A percentile compares a stretch with the other conserved stretches of the same genome.
These are phyloP conservation scores for Priapulus caudatus DNA, from an alignment of 2,888 invertebrate genomes.

Conservation along the genomic window DNA sequence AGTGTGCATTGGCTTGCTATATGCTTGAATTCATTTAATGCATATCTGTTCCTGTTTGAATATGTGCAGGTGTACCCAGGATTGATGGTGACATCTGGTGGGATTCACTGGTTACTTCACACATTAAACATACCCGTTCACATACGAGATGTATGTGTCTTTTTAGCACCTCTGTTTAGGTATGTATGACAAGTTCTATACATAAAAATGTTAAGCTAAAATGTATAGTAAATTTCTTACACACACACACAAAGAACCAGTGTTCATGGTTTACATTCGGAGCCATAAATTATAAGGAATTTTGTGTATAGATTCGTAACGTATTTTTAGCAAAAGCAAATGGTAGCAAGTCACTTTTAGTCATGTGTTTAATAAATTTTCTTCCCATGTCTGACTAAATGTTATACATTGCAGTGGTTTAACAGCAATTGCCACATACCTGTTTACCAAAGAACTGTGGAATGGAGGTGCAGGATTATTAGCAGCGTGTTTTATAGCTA, in stretches of 20 bases:
- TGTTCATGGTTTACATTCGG: too few relatives aligned
- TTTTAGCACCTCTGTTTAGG: slow-evolving; percentile 93
- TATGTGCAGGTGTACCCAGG: slow-evolving; percentile 74
- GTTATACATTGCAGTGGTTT: slow-evolving; percentile 59
- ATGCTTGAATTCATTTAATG: not conserved
- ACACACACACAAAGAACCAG: too few relatives aligned
- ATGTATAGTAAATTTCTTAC: too few relatives aligned
- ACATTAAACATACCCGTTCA: slow-evolving; percentile 89
- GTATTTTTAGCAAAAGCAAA: too few relatives aligned
- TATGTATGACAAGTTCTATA: too few relatives aligned
- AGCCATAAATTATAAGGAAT: too few relatives aligned
- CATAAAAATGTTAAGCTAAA: too few relatives aligned
- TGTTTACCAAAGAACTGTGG: slow-evolving; percentile 95
- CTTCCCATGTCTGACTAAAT: too few relatives aligned
- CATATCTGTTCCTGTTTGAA: too few relatives aligned
- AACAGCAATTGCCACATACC: slow-evolving; percentile 92
- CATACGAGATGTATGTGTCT: slow-evolving; percentile 96
- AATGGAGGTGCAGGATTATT: slow-evolving; percentile 89
- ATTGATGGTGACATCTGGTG: slow-evolving; percentile 95
- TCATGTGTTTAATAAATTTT: too few relatives aligned
- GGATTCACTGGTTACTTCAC: slow-evolving; percentile 85
- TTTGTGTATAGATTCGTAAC: too few relatives aligned
- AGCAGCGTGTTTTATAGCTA: slow-evolving; percentile 97
- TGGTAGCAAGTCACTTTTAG: too few relatives aligned
- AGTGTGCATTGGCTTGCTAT: not conserved